phyloP scores from a whole-genome alignment of 2,113 vertebrate genomes.

The Cromileptes altivelis region DNA sequence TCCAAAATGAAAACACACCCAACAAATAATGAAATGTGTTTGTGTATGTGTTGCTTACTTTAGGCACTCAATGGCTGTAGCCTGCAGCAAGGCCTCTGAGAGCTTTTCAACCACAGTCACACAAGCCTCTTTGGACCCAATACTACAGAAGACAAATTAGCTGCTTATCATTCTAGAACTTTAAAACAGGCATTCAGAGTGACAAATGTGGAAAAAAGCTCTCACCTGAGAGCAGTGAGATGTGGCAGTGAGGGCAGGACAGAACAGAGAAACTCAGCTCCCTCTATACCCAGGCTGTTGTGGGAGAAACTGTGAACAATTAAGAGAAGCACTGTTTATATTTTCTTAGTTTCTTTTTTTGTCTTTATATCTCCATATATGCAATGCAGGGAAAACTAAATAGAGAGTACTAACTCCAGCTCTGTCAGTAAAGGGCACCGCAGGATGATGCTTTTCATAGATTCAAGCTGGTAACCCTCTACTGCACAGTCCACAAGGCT shows the following conservation, averaged over 20 bases:
- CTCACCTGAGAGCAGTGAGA: slow-evolving; percentile 80
- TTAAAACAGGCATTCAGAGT: background rate
- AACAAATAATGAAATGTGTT: background rate
- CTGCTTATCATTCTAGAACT: background rate
- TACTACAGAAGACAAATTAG: slow-evolving; percentile 47
- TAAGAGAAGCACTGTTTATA: background rate
- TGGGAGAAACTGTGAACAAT: slow-evolving; percentile 83
- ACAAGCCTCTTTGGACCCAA: slow-evolving; percentile 64
- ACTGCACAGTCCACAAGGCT: slow-evolving; percentile 82
- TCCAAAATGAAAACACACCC: background rate
- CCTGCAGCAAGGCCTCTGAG: slow-evolving; percentile 72
- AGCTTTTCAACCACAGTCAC: slow-evolving; percentile 62
- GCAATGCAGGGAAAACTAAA: background rate
- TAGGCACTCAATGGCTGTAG: slow-evolving; percentile 81
- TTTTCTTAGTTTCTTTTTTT: background rate
- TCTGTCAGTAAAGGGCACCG: slow-evolving; percentile 81
- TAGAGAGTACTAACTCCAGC: slow-evolving; percentile 84
- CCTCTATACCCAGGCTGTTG: slow-evolving; percentile 72
- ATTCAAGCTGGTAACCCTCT: slow-evolving; percentile 49
- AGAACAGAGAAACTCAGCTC: slow-evolving; percentile 68
- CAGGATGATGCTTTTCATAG: slow-evolving; percentile 56
- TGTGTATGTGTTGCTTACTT: slow-evolving; percentile 82
- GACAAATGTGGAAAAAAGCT: background rate
- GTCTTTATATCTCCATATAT: too few species aligned
- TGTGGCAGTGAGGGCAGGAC: slow-evolving; percentile 69